Evolutionary conservation across 2,797 vertebrate genomes (phyloP).

Genomic region (Phalloptychus januarius): DNA sequence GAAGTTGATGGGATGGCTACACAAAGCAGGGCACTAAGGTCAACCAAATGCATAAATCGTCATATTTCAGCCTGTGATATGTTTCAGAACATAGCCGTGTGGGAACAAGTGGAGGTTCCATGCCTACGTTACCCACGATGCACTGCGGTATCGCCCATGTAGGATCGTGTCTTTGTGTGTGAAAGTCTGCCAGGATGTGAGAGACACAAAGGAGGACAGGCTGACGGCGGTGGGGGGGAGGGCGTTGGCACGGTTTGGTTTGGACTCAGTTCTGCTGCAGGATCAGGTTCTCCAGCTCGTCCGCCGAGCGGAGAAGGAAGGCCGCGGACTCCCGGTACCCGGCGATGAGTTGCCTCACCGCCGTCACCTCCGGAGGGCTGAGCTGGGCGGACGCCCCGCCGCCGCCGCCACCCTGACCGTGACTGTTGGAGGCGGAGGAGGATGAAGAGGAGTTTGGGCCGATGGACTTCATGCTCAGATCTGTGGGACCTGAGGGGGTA

Average conservation of each 20-base stretch:
- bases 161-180: conserved; percentile 59
- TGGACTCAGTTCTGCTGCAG: conserved; percentile 96
- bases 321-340: conserved; percentile 97
- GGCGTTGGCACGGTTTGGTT: conserved; percentile 60
- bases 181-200: conserved; percentile 45
- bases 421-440: conserved; percentile 87
- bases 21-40: conserved; percentile 76
- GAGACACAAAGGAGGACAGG: conserved; percentile 53
- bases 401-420: conserved; percentile 86
- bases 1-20: conserved; percentile 64
- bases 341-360: conserved; percentile 97
- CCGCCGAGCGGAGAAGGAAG: conserved; percentile 97
- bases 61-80: conserved; percentile 66
- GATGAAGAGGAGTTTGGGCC: conserved; percentile 83
- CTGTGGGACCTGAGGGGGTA: conserved; percentile 89
- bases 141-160: conserved; percentile 57
- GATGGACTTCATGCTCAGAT: conserved; percentile 97
- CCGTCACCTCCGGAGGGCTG: conserved; percentile 95
- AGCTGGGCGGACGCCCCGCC: conserved; percentile 94
- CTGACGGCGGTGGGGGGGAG: conserved; percentile 12
- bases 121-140: conserved; percentile 70
- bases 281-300: conserved; percentile 99
- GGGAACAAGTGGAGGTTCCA: conserved; percentile 58
- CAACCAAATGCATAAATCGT: conserved; percentile 76
- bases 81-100: conserved; percentile 54